A percentile compares a stretch with the other conserved stretches of the same genome.
Conservation (phyloP, 1,140 invertebrate species). For the Nomia melanderi region DNA sequence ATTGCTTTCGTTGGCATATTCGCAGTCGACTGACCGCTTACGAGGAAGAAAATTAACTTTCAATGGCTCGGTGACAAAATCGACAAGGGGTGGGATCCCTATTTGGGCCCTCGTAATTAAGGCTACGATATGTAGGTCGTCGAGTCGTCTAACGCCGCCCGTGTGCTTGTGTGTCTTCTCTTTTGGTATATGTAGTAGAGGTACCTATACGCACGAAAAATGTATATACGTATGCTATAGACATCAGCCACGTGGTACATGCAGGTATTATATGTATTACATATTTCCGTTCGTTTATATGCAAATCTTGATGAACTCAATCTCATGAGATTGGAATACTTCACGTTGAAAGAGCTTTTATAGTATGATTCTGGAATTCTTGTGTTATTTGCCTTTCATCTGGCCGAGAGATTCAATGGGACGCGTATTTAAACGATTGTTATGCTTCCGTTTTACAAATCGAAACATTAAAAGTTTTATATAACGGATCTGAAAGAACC, state of each 20-base stretch:
- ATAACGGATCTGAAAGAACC: no score
- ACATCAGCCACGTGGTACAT: background rate
- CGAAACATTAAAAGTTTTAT: no score
- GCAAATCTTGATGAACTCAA: background rate
- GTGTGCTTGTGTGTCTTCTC: background rate
- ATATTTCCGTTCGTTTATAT: background rate
- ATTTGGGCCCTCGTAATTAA: slow-evolving; percentile 40
- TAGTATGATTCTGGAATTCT: background rate
- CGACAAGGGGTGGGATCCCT: background rate
- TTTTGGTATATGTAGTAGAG: background rate
- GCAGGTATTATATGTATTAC: background rate
- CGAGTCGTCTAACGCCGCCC: slow-evolving; percentile 27
- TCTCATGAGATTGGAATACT: background rate
- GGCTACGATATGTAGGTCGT: slow-evolving; percentile 42
- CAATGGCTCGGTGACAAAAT: slow-evolving; percentile 40
- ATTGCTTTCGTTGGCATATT: slow-evolving; percentile 19
- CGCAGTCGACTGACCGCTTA: background rate
- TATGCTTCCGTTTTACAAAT: no score
- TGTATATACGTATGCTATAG: background rate
- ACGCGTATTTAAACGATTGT: no score
- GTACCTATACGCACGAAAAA: background rate
- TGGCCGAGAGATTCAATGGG: no score
- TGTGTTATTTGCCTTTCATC: no score
- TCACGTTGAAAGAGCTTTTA: background rate
- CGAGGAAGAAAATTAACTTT: slow-evolving; percentile 28